phyloP scores from a whole-genome alignment of 2,113 vertebrate genomes.

The Oreochromis spilurus region DNA sequence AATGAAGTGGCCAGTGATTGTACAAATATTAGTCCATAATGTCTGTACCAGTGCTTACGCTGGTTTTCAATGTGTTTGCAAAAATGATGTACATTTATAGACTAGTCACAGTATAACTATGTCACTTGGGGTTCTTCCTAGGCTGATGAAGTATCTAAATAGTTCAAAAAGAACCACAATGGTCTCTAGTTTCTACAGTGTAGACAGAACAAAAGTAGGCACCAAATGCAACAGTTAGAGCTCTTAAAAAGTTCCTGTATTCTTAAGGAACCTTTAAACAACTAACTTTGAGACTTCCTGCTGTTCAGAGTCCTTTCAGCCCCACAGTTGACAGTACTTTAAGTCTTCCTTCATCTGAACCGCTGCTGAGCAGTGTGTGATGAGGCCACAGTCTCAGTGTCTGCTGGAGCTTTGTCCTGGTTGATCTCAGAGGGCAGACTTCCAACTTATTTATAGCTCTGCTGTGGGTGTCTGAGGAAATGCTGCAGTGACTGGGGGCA shows the following conservation, averaged over 20 bases:
- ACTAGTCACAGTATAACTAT: background rate
- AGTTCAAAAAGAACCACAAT: background rate
- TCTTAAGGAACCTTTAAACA: background rate
- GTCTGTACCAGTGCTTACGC: background rate
- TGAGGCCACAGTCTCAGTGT: slow-evolving; percentile 23
- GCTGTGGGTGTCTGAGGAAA: slow-evolving; percentile 62
- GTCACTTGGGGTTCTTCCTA: background rate
- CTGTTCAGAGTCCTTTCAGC: background rate
- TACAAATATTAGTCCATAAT: background rate
- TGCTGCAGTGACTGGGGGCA: slow-evolving; percentile 31
- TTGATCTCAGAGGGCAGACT: slow-evolving; percentile 40
- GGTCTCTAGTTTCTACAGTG: background rate
- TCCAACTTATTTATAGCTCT: slow-evolving; percentile 59
- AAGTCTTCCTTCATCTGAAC: background rate
- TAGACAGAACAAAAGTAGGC: background rate
- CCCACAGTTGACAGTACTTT: background rate
- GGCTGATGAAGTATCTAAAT: background rate
- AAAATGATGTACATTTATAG: background rate
- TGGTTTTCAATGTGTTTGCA: background rate
- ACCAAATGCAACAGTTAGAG: background rate
- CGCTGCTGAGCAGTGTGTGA: slow-evolving; percentile 19
- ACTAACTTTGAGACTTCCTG: background rate
- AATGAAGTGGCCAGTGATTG: background rate
- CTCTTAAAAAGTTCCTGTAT: background rate
- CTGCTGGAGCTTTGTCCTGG: slow-evolving; percentile 32